phyloP scores from a whole-genome alignment of 2,797 vertebrate genomes.

The Chromis chromis region DNA sequence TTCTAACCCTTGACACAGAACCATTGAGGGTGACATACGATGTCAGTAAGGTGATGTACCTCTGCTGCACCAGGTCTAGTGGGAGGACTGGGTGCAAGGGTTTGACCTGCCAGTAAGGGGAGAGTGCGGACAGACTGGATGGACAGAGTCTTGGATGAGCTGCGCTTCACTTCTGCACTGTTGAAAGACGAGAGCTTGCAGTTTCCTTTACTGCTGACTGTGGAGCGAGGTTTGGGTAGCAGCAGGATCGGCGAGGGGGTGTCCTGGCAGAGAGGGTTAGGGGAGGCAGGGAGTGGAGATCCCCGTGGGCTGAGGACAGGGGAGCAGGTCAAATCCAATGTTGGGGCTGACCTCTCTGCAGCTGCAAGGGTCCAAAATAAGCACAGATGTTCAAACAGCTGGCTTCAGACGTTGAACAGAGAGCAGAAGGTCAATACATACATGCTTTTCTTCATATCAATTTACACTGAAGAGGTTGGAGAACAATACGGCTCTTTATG shows the following conservation, averaged over 20 bases:
- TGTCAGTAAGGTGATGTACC: constrained; percentile 56
- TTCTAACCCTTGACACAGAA: constrained; percentile 7
- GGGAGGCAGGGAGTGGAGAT: constrained; percentile 71
- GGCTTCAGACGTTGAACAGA: constrained; percentile 56
- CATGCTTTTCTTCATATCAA: constrained; percentile 60
- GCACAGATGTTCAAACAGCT: constrained; percentile 81
- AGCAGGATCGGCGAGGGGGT: constrained; percentile 70
- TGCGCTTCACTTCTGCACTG: constrained; percentile 46
- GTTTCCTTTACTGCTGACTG: constrained; percentile 58
- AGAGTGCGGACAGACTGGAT: constrained; percentile 26
- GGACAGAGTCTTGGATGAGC: constrained; percentile 34
- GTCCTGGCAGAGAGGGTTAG: constrained; percentile 47
- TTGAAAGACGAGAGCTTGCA: constrained; percentile 57
- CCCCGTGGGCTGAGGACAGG: constrained; percentile 71
- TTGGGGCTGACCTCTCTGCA: constrained; percentile 75
- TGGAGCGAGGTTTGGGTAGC: constrained; percentile 60
- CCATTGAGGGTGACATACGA: background rate
- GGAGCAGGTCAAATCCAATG: constrained; percentile 66
- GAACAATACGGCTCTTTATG: constrained; percentile 47
- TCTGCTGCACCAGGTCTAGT: constrained; percentile 34
- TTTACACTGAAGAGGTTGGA: constrained; percentile 52
- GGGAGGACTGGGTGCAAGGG: constrained; percentile 6
- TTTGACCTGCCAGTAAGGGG: constrained; percentile 39
- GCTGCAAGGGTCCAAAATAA: constrained; percentile 83
- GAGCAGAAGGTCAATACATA: constrained; percentile 67